Conservation (phyloP, 1,140 invertebrate species). For the Aleiodes sp. region DNA sequence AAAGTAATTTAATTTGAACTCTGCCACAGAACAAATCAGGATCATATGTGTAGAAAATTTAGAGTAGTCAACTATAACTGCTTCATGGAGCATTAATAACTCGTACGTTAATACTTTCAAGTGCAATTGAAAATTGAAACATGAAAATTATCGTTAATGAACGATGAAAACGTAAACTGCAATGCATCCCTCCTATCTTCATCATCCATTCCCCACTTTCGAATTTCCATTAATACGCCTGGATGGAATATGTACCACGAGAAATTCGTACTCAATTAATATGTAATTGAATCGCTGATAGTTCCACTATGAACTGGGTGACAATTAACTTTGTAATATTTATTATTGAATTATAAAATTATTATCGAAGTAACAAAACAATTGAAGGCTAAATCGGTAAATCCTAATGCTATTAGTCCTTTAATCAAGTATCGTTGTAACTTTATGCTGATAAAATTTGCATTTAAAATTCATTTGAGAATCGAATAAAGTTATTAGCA, state of each 20-base stretch:
- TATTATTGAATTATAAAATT: too few relatives aligned
- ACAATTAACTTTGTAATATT: slow-evolving; percentile 1
- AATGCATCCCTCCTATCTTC: not conserved
- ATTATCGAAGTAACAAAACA: too few relatives aligned
- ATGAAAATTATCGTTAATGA: not conserved
- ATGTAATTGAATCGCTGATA: slow-evolving; percentile 49
- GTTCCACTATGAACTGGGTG: not conserved
- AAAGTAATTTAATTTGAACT: not conserved
- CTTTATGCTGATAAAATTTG: too few relatives aligned
- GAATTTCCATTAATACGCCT: not conserved
- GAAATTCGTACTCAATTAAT: slow-evolving; percentile 38
- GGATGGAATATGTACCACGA: slow-evolving; percentile 42
- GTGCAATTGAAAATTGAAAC: slow-evolving; percentile 5
- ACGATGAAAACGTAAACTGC: not conserved
- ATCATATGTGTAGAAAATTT: slow-evolving; percentile 1
- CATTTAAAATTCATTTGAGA: too few relatives aligned
- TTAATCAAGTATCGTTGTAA: too few relatives aligned
- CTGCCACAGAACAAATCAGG: too few relatives aligned
- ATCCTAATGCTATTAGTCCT: too few relatives aligned
- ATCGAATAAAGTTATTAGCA: too few relatives aligned
- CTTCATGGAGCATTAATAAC: not conserved
- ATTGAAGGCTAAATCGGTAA: too few relatives aligned
- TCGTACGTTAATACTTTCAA: not conserved
- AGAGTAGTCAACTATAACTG: not conserved
- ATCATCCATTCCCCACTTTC: too few relatives aligned